phyloP scores from a whole-genome alignment of 2,888 invertebrate species.

The Cosmopolites sordidus region DNA sequence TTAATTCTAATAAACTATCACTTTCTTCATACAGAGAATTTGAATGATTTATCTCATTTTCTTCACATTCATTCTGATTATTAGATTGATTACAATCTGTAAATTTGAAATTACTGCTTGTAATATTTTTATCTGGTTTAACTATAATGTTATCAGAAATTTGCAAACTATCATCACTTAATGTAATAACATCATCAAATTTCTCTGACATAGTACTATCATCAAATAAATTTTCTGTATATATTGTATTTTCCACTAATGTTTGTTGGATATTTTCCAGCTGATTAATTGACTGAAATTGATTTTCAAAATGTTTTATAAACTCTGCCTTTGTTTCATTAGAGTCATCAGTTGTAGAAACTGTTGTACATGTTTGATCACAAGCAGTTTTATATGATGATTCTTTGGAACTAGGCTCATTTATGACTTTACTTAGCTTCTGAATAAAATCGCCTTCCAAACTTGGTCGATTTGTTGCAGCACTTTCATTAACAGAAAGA shows the following conservation, averaged over 20 bases:
- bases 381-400: constrained; percentile 10
- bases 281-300: background rate
- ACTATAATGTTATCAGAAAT: background rate
- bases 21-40: constrained; percentile 6
- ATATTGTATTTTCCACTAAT: constrained; percentile 8
- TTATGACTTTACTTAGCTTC: constrained; percentile 8
- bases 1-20: background rate
- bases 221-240: background rate
- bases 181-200: constrained; percentile 5
- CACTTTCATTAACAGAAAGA: constrained; percentile 6
- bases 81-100: background rate
- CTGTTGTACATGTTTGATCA: constrained; percentile 3
- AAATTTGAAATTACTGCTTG: background rate
- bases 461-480: background rate
- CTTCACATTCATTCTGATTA: background rate
- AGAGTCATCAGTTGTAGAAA: background rate
- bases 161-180: constrained; percentile 11
- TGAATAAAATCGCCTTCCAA: constrained; percentile 6
- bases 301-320: background rate
- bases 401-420: constrained; percentile 5
- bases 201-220: background rate
- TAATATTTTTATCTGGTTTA: no score
- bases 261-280: constrained; percentile 6
- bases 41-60: constrained; percentile 1
- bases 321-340: constrained; percentile 4